These are phyloP conservation scores for Dermolepida albohirtum DNA, from an alignment of 2,888 invertebrate genomes.

Conservation along the genomic window DNA sequence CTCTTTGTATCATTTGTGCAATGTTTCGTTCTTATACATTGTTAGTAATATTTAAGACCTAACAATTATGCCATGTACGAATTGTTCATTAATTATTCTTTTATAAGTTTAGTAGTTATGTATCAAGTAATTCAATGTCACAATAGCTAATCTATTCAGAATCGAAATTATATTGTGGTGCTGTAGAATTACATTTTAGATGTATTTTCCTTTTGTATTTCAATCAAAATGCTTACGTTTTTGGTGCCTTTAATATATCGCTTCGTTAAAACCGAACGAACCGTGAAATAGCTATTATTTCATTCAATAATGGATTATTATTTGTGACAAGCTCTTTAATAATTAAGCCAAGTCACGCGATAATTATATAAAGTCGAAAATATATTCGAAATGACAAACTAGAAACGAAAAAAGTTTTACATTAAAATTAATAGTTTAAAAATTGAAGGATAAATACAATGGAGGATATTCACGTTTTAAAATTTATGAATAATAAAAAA, in stretches of 20 bases:
- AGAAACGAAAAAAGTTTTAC: too few relatives aligned
- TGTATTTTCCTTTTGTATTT: neutral
- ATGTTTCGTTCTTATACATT: slow-evolving; percentile 18
- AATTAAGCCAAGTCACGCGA: neutral
- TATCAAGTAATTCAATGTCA: slow-evolving; percentile 11
- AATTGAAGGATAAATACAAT: neutral
- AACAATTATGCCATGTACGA: slow-evolving; percentile 18
- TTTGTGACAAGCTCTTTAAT: slow-evolving; percentile 18
- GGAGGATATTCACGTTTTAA: neutral
- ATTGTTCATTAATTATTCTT: slow-evolving; percentile 12
- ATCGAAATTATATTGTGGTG: slow-evolving; percentile 8
- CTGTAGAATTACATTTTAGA: slow-evolving; percentile 1
- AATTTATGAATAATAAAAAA: slow-evolving; percentile 12
- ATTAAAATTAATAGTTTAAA: too few relatives aligned
- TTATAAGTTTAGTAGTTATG: slow-evolving; percentile 1
- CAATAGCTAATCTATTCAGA: slow-evolving; percentile 18
- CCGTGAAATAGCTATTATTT: neutral
- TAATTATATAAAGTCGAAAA: too few relatives aligned
- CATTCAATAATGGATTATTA: slow-evolving; percentile 19
- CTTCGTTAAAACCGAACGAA: too few relatives aligned
- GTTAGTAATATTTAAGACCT: slow-evolving; percentile 8
- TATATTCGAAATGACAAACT: too few relatives aligned
- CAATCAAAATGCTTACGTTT: too few relatives aligned
- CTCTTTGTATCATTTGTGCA: slow-evolving; percentile 24
- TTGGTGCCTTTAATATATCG: too few relatives aligned